phyloP scores from a whole-genome alignment of 2,888 invertebrate species.

The Terebella lapidaria region DNA sequence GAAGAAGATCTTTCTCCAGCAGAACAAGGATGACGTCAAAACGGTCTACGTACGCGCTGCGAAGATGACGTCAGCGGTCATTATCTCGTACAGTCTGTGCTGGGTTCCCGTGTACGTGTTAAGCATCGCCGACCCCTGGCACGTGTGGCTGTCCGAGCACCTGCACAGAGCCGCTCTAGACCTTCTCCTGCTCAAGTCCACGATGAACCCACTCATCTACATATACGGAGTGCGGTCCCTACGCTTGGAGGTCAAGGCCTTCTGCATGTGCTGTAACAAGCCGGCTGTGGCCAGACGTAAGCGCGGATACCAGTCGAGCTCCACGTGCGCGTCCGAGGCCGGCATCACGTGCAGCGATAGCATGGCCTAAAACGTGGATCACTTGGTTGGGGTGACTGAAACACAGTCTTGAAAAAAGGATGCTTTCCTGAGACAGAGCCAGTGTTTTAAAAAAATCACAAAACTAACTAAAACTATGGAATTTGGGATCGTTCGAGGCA shows the following conservation, averaged over 20 bases:
- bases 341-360: too few relatives aligned
- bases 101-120: constrained; percentile 24
- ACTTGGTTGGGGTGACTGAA: too few relatives aligned
- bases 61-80: constrained; percentile 11
- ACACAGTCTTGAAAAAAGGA: too few relatives aligned
- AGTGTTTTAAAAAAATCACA: too few relatives aligned
- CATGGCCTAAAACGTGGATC: too few relatives aligned
- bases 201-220: constrained; percentile 23
- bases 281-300: background rate
- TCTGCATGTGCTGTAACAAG: constrained; percentile 11
- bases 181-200: constrained; percentile 22
- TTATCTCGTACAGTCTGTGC: constrained; percentile 16
- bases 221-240: constrained; percentile 23
- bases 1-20: background rate
- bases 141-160: constrained; percentile 8
- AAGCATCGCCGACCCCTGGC: constrained; percentile 16
- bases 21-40: constrained; percentile 2
- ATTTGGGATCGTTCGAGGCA: too few relatives aligned
- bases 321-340: too few relatives aligned
- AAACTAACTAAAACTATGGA: too few relatives aligned
- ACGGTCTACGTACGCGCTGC: constrained; percentile 13
- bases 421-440: too few relatives aligned
- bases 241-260: constrained; percentile 17
- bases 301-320: too few relatives aligned
- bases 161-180: constrained; percentile 21